Conservation (phyloP, 2,113 vertebrate species). For the Tamias sibiricus region DNA sequence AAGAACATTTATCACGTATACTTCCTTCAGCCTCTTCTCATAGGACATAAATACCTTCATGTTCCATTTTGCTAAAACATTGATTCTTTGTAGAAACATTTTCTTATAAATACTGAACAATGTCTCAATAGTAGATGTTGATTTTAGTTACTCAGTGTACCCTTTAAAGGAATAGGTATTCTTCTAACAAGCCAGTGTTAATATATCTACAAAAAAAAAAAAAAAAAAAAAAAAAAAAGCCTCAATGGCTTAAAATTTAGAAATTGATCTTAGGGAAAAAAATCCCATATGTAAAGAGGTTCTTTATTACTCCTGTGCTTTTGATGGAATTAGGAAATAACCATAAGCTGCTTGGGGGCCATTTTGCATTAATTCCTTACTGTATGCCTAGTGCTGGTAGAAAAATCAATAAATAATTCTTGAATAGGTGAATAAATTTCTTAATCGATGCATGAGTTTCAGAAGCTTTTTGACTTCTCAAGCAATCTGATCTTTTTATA, state of each 20-base stretch:
- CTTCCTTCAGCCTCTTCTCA: not conserved
- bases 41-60: not conserved
- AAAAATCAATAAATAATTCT: constrained; percentile 27
- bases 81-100: not conserved
- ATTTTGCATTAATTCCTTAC: not conserved
- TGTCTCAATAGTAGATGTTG: not conserved
- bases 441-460: constrained; percentile 18
- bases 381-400: not conserved
- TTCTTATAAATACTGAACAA: not conserved
- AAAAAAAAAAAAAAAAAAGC: not conserved
- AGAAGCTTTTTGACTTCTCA: constrained; percentile 4
- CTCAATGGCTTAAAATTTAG: not conserved
- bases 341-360: not conserved
- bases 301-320: not conserved
- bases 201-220: not conserved
- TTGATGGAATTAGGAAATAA: not conserved
- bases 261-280: not conserved
- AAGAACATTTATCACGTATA: not conserved
- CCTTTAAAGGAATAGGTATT: not conserved
- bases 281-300: not conserved
- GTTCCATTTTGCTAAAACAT: not conserved
- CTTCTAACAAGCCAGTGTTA: not conserved
- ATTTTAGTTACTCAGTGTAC: not conserved
- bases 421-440: not conserved
- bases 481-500: constrained; percentile 10